Evolutionary conservation across 2,113 vertebrate genomes (phyloP), one percentile per base, ranked within the genome.

Genomic region (Trichomycterus rosablanca): DNA sequence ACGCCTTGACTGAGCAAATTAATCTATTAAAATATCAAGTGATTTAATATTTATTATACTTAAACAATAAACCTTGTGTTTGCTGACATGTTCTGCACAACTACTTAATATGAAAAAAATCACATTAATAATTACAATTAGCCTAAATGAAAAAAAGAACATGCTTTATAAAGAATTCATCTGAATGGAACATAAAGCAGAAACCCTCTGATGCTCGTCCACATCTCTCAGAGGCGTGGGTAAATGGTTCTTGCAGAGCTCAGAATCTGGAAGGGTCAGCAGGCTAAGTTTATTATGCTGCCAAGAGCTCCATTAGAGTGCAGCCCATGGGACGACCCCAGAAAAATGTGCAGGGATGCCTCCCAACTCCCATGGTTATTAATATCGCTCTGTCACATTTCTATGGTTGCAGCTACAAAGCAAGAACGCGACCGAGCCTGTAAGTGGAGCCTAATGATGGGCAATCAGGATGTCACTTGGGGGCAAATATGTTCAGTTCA

Each of bases 211-310:
- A 11, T 44, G 14, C 30, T 18, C 9, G 1, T 45, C 56, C 35
- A 11, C 7, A 40, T n/a, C n/a, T 39, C 65, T 32, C 30, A 35
- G 24, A 54, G 35, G 37, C 44, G 24, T 59, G 22, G 44, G 43
- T 53, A 56, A 67, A 56, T 59, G 56, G 52, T 66, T 66, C 68
- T 28, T 61, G 32, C 50, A 49, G 49, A 66, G 53, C 52, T 48
- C 40, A 59, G 63, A 67, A 51, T 66, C 69, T 32, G 42, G 46
- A 20, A 62, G 63, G 69, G 69, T 71, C 69, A 71, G 18, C 16
- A 58, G 69, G 69, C 60, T 71, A 71, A 67, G 69, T 71, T 66
- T 67, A 71, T 71, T 71, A 57, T 61, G 53, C 69, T 67, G 63
- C 69, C 69, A 67, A 66, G 58, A 62, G 58, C 63, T 71, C 69